Conservation (phyloP, 2,113 vertebrate genomes). For the Polypterus bichir region DNA sequence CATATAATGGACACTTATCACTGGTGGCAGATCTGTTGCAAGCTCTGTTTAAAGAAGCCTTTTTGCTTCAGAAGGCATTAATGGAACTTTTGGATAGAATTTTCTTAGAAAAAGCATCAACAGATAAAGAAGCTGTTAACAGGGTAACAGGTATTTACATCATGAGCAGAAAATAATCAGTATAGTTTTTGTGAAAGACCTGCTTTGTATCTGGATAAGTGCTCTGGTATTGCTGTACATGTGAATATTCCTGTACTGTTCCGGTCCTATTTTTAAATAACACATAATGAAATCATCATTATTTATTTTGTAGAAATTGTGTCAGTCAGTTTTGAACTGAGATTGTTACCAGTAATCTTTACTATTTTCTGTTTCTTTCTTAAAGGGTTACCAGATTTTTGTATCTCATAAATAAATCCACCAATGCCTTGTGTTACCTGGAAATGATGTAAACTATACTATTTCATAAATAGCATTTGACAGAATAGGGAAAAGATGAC, state of each 20-base stretch:
- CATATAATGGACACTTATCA: slow-evolving; percentile 74
- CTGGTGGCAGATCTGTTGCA: slow-evolving; percentile 82
- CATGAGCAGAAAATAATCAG: too few species aligned
- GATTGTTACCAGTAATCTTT: too few species aligned
- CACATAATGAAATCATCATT: too few species aligned
- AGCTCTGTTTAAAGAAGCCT: slow-evolving; percentile 78
- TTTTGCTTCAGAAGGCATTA: slow-evolving; percentile 77
- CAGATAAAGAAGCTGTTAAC: slow-evolving; percentile 50
- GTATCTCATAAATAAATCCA: background rate
- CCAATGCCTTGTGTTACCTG: background rate
- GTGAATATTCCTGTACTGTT: too few species aligned
- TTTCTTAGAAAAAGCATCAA: slow-evolving; percentile 41
- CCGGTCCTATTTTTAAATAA: too few species aligned
- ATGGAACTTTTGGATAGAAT: slow-evolving; percentile 75
- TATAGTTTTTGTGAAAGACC: too few species aligned
- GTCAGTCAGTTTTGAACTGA: too few species aligned
- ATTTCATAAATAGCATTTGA: background rate
- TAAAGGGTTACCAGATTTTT: background rate
- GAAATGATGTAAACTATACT: background rate
- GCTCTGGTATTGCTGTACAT: too few species aligned
- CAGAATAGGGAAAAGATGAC: too few species aligned
- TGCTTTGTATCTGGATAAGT: too few species aligned
- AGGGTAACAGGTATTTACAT: slow-evolving; percentile 57
- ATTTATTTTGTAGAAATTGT: too few species aligned
- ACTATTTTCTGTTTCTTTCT: too few species aligned